phyloP scores from a whole-genome alignment of 2,888 invertebrate species.

The Pyrrhia umbra region DNA sequence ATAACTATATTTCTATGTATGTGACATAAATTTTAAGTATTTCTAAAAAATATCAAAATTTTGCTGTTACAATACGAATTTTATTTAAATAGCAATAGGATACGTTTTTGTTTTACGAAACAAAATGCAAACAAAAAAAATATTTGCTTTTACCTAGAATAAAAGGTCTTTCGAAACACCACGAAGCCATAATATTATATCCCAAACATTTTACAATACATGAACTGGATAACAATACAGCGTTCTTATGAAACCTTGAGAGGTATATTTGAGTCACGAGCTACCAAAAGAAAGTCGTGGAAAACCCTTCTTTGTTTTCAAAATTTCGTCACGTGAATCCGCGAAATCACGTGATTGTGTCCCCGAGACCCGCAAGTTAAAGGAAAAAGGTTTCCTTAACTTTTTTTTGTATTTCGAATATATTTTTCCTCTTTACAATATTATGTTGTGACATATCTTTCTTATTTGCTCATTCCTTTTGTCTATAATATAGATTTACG shows the following conservation, averaged over 20 bases:
- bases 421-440: constrained; percentile 15
- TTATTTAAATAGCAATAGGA: too few species aligned
- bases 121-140: too few species aligned
- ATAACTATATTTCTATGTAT: too few species aligned
- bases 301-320: neutral
- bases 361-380: neutral
- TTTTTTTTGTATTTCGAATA: neutral
- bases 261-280: neutral
- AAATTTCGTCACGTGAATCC: neutral
- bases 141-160: too few species aligned
- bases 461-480: constrained; percentile 64
- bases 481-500: constrained; percentile 44
- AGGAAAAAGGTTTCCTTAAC: neutral
- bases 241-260: neutral
- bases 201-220: neutral
- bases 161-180: neutral
- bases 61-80: too few species aligned
- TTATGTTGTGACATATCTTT: constrained; percentile 40
- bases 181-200: constrained; percentile 14
- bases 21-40: too few species aligned
- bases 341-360: neutral
- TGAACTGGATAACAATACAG: neutral
- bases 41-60: too few species aligned
- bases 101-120: too few species aligned
- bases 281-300: neutral